These are phyloP conservation scores for Epinephelus awoara DNA, from an alignment of 2,797 vertebrate genomes.

Conservation along the genomic window DNA sequence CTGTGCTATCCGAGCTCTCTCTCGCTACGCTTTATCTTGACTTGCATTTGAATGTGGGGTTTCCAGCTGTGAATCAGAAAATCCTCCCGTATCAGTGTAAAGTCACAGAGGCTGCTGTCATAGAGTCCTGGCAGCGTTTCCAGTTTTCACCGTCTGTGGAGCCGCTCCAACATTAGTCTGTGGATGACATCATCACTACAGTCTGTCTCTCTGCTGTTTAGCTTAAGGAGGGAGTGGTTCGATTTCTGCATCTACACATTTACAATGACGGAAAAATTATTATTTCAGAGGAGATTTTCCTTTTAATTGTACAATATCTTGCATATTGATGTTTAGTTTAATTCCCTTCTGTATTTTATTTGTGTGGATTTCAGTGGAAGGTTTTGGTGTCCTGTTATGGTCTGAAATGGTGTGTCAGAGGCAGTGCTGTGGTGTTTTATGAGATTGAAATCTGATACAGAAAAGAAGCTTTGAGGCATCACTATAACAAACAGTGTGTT, in stretches of 20 bases:
- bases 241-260: conserved; percentile 7
- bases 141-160: conserved; percentile 40
- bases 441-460: not conserved
- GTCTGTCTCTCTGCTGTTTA: conserved; percentile 20
- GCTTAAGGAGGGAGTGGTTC: conserved; percentile 20
- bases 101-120: conserved; percentile 11
- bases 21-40: not conserved
- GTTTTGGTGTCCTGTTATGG: no score
- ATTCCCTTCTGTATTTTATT: not conserved
- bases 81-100: not conserved
- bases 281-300: not conserved
- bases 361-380: not conserved
- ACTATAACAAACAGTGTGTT: not conserved
- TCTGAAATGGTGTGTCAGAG: no score
- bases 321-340: not conserved
- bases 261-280: not conserved
- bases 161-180: conserved; percentile 36
- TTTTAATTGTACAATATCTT: not conserved
- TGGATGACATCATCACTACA: conserved; percentile 61
- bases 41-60: not conserved
- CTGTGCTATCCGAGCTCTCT: not conserved
- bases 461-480: not conserved
- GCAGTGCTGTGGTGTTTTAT: not conserved
- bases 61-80: conserved; percentile 13
- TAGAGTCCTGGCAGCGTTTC: conserved; percentile 22